phyloP scores from a whole-genome alignment of 2,797 vertebrate genomes.

The Sebastes matsubarae region DNA sequence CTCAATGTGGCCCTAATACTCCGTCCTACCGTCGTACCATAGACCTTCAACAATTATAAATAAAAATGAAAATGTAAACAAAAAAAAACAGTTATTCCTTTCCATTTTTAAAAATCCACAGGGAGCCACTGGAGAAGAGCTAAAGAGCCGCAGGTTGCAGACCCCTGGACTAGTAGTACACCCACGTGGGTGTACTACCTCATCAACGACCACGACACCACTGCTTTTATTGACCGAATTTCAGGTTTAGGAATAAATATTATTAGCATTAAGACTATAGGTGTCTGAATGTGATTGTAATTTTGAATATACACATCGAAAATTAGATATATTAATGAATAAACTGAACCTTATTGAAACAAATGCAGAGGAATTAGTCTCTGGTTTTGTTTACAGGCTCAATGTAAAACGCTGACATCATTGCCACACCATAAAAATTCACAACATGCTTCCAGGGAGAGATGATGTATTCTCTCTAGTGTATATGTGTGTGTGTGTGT shows the following conservation, averaged over 20 bases:
- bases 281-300: not conserved
- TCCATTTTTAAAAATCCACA: too few species aligned
- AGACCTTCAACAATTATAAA: too few species aligned
- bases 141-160: too few species aligned
- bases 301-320: not conserved
- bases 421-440: conserved; percentile 36
- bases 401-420: conserved; percentile 52
- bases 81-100: too few species aligned
- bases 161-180: too few species aligned
- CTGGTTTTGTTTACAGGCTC: conserved; percentile 10
- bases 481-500: not conserved
- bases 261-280: not conserved
- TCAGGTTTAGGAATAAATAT: not conserved
- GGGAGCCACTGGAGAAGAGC: too few species aligned
- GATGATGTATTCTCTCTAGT: conserved; percentile 40
- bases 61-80: too few species aligned
- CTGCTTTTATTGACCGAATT: not conserved
- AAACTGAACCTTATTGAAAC: not conserved
- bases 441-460: conserved; percentile 10
- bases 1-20: too few species aligned
- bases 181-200: too few species aligned
- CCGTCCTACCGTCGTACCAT: too few species aligned
- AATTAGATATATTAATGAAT: not conserved
- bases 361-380: not conserved
- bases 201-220: too few species aligned